Percentiles rank a stretch among this genome's conserved stretches.
These are phyloP conservation scores for Rhea americana DNA, from an alignment of 2,113 vertebrate genomes.

Conservation along the genomic window DNA sequence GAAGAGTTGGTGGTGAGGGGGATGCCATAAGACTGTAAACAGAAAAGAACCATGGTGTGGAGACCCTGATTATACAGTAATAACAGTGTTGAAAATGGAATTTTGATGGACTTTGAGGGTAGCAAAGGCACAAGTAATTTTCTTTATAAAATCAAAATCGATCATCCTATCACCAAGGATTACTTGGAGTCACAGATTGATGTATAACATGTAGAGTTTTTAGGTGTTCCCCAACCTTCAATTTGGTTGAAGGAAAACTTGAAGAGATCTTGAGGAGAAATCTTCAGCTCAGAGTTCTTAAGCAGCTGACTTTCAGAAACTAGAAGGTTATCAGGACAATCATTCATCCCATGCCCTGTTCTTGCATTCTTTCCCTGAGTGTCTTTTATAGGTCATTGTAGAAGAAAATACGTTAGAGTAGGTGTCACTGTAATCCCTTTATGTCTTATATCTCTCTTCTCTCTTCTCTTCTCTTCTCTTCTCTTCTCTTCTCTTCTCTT, in stretches of 20 bases:
- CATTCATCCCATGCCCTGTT: not conserved
- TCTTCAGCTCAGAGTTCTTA: not conserved
- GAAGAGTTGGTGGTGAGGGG: not conserved
- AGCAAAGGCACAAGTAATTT: not conserved
- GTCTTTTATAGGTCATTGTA: not conserved
- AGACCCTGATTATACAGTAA: not conserved
- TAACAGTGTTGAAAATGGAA: not conserved
- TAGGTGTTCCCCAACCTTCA: not conserved
- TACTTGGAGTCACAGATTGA: not conserved
- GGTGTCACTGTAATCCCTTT: not conserved
- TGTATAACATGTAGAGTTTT: not conserved
- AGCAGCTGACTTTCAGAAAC: not conserved
- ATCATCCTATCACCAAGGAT: not conserved
- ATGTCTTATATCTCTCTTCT: not conserved
- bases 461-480: too few species aligned
- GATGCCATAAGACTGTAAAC: not conserved
- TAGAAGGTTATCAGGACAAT: not conserved
- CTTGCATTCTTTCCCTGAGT: not conserved
- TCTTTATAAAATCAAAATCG: not conserved
- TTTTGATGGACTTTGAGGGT: not conserved
- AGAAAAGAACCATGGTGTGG: rapidly evolving
- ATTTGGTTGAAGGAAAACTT: not conserved
- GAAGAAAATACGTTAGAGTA: not conserved
- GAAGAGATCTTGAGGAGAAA: not conserved
- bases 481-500: too few species aligned